phyloP scores from a whole-genome alignment of 2,888 invertebrate species.

The Abrostola tripartita region DNA sequence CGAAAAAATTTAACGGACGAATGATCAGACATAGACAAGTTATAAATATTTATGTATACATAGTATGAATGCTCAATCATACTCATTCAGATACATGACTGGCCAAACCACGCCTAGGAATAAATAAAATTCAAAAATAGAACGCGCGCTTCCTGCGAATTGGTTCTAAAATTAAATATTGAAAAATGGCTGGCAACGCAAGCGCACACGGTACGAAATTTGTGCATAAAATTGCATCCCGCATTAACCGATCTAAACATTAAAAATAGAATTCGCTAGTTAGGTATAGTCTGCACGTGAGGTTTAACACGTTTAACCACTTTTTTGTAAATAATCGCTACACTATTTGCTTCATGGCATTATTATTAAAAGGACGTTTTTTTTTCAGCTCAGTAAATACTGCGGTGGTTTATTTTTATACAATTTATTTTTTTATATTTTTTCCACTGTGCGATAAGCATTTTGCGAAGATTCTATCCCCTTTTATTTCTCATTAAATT shows the following conservation, averaged over 20 bases:
- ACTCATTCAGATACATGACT: conserved; percentile 64
- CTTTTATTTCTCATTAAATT: too few relatives aligned
- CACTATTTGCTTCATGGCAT: too few relatives aligned
- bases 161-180: conserved; percentile 81
- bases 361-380: too few relatives aligned
- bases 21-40: conserved; percentile 44
- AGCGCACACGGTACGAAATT: conserved; percentile 74
- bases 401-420: too few relatives aligned
- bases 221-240: conserved; percentile 87
- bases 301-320: neutral
- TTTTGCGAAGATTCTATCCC: too few relatives aligned
- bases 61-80: conserved; percentile 44
- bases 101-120: conserved; percentile 81
- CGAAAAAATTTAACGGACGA: conserved; percentile 52
- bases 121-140: conserved; percentile 83
- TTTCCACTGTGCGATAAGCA: too few relatives aligned
- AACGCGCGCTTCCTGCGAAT: conserved; percentile 80
- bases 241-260: conserved; percentile 86
- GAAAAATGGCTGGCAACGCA: conserved; percentile 76
- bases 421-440: too few relatives aligned
- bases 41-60: conserved; percentile 49
- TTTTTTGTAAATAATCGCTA: neutral
- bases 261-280: conserved; percentile 85
- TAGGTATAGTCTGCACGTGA: conserved; percentile 62
- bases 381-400: too few relatives aligned